Conservation (phyloP, 1,140 invertebrate genomes). For the Drosophila eugracilis region DNA sequence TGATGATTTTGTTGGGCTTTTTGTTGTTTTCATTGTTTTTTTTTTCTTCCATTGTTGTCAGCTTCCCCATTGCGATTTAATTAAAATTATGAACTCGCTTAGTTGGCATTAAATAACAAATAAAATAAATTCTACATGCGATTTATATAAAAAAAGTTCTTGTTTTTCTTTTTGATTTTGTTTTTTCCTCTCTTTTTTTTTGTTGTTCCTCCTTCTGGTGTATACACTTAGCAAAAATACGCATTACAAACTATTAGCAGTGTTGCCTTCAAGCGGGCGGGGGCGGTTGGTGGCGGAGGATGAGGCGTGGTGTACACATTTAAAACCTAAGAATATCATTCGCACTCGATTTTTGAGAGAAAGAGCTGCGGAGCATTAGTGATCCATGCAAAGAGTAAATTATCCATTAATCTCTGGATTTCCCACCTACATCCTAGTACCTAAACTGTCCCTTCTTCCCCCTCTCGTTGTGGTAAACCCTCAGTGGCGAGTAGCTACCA, state of each 20-base stretch:
- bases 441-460: constrained; percentile 91
- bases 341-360: constrained; percentile 32
- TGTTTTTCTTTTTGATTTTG: constrained; percentile 8
- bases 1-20: constrained; percentile 24
- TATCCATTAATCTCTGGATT: constrained; percentile 7
- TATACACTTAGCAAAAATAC: constrained; percentile 83
- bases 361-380: constrained; percentile 23
- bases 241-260: constrained; percentile 63
- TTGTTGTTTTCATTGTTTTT: too few species aligned
- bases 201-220: constrained; percentile 47
- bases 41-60: constrained; percentile 3
- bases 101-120: constrained; percentile 81
- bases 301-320: constrained; percentile 58
- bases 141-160: constrained; percentile 48
- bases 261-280: constrained; percentile 40
- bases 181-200: constrained; percentile 22
- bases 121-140: constrained; percentile 70
- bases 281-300: constrained; percentile 17
- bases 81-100: constrained; percentile 81
- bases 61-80: constrained; percentile 36
- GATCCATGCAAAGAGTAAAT: constrained; percentile 9
- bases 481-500: constrained; percentile 90
- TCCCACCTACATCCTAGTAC: constrained; percentile 86
- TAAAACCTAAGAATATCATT: constrained; percentile 62
- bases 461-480: constrained; percentile 91